These are phyloP conservation scores for Dendrolimus kikuchii DNA, from an alignment of 1,140 invertebrate species.

Conservation along the genomic window DNA sequence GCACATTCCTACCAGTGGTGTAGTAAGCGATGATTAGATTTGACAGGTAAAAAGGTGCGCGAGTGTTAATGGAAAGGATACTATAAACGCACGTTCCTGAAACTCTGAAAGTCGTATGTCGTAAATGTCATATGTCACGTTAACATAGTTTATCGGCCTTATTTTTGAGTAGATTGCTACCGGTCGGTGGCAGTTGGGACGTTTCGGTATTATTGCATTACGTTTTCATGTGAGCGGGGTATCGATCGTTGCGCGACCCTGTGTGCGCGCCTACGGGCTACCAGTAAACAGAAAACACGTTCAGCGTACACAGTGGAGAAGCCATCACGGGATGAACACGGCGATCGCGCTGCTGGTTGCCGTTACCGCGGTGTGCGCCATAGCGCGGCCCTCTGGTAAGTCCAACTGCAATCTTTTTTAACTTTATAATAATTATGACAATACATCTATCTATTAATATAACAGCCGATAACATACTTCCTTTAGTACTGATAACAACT, in stretches of 20 bases:
- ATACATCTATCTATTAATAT: not conserved
- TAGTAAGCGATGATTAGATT: not conserved
- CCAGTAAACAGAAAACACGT: slow-evolving; percentile 35
- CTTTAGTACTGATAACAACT: not conserved
- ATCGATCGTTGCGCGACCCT: slow-evolving; percentile 50
- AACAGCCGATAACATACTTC: slow-evolving; percentile 4
- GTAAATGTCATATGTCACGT: no score
- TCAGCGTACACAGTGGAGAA: slow-evolving; percentile 16
- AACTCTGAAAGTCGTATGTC: not conserved
- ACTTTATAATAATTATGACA: not conserved
- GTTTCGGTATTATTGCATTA: slow-evolving; percentile 18
- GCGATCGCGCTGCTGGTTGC: slow-evolving; percentile 26
- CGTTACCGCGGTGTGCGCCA: slow-evolving; percentile 29
- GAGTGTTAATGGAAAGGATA: slow-evolving; percentile 13
- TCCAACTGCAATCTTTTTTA: slow-evolving; percentile 4
- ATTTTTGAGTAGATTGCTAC: not conserved
- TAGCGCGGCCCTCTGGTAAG: slow-evolving; percentile 40
- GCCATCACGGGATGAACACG: slow-evolving; percentile 34
- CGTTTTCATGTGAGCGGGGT: slow-evolving; percentile 49
- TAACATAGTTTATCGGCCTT: not conserved
- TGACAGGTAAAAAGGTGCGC: slow-evolving; percentile 13
- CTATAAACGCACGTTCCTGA: slow-evolving; percentile 4
- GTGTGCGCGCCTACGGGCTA: slow-evolving; percentile 28
- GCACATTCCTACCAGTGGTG: no score
- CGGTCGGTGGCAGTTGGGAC: slow-evolving; percentile 17